Conservation (phyloP, 2,113 vertebrate species). For the Madoqua kirkii region DNA sequence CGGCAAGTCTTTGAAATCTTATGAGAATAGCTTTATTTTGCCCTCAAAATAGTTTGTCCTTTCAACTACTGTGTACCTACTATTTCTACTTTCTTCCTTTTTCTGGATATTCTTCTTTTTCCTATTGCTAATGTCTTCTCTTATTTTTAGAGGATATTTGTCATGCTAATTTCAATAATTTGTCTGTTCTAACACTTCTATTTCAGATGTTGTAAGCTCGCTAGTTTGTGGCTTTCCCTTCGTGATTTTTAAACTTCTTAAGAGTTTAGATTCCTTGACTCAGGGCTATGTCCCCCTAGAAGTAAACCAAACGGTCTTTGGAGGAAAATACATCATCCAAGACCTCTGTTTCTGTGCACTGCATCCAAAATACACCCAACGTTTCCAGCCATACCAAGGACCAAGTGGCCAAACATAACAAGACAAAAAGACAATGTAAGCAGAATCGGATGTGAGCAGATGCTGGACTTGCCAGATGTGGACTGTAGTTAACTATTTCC, state of each 20-base stretch:
- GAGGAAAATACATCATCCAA: background rate
- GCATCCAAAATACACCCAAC: background rate
- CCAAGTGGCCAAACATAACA: background rate
- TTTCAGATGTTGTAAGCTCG: background rate
- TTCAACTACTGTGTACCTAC: background rate
- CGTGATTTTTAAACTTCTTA: background rate
- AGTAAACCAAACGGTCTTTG: background rate
- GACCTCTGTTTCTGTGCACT: background rate
- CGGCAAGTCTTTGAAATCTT: constrained; percentile 8
- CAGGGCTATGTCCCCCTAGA: background rate
- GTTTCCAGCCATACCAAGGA: background rate
- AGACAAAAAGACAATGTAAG: background rate
- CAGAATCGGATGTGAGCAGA: background rate
- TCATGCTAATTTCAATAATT: background rate
- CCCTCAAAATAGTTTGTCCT: background rate
- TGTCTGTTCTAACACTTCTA: background rate
- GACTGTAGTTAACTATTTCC: background rate
- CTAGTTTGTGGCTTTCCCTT: background rate
- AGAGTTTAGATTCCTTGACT: background rate
- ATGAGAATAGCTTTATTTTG: background rate
- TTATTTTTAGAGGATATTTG: background rate
- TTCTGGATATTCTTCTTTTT: background rate
- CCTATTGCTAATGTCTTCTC: background rate
- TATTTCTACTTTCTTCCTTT: background rate
- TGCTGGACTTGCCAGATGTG: background rate